Conservation (phyloP, 2,888 invertebrate species). For the Volucella inflata region DNA sequence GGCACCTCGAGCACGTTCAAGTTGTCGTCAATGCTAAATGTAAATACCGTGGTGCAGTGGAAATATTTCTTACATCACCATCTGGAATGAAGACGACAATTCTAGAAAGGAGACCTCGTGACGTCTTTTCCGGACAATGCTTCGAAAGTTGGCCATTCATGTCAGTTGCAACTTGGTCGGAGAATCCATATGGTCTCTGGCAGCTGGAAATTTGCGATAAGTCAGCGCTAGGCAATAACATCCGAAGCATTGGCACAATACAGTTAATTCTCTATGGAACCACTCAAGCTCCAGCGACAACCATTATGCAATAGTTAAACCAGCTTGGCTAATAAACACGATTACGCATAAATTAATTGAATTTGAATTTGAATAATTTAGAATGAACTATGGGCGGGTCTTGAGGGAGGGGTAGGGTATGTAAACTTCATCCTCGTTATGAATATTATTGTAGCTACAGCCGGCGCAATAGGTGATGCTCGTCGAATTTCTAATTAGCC, state of each 20-base stretch:
- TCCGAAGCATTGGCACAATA: slow-evolving; percentile 64
- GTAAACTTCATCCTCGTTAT: slow-evolving; percentile 56
- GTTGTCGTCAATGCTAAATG: slow-evolving; percentile 89
- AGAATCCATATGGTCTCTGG: slow-evolving; percentile 90
- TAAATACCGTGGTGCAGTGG: slow-evolving; percentile 89
- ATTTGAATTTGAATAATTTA: slow-evolving; percentile 34
- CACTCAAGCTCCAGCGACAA: slow-evolving; percentile 22
- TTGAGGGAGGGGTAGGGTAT: background rate
- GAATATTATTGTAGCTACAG: slow-evolving; percentile 13
- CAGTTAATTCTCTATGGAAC: slow-evolving; percentile 76
- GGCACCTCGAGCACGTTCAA: slow-evolving; percentile 93
- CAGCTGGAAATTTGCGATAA: slow-evolving; percentile 84
- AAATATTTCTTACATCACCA: slow-evolving; percentile 90
- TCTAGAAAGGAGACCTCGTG: slow-evolving; percentile 88
- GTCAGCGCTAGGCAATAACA: slow-evolving; percentile 55
- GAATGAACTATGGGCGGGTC: background rate
- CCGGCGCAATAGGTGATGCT: slow-evolving; percentile 25
- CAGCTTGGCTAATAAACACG: slow-evolving; percentile 49
- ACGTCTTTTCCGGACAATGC: slow-evolving; percentile 88
- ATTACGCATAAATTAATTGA: slow-evolving; percentile 64
- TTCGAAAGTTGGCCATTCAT: slow-evolving; percentile 91
- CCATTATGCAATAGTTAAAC: slow-evolving; percentile 37
- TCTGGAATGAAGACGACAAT: slow-evolving; percentile 90
- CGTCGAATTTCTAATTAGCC: slow-evolving; percentile 60
- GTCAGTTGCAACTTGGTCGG: slow-evolving; percentile 96